Conservation (phyloP, 1,140 invertebrate genomes). For the Bombus huntii region DNA sequence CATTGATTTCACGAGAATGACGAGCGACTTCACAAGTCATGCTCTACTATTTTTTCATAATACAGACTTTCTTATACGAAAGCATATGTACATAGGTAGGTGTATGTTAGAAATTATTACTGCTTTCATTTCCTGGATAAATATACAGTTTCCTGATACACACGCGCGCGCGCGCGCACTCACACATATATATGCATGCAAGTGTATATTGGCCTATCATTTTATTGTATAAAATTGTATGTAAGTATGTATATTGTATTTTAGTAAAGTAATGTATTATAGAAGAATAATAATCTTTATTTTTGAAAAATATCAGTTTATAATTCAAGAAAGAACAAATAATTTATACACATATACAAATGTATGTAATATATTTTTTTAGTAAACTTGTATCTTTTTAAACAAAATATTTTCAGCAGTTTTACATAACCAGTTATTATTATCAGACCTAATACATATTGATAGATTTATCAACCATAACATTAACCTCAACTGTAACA, state of each 20-base stretch:
- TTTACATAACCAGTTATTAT: slow-evolving; percentile 11
- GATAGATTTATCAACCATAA: slow-evolving; percentile 19
- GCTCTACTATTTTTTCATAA: slow-evolving; percentile 22
- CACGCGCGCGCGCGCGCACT: rapidly evolving
- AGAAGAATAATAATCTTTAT: not conserved
- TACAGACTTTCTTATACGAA: slow-evolving; percentile 11
- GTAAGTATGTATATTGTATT: not conserved
- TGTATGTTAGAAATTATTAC: not conserved
- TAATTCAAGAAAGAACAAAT: not conserved
- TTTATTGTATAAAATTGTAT: not conserved
- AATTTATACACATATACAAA: not conserved
- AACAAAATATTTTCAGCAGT: not conserved
- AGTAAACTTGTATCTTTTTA: slow-evolving; percentile 12
- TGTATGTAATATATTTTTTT: slow-evolving; percentile 3
- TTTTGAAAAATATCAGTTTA: not conserved
- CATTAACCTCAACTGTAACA: slow-evolving; percentile 7
- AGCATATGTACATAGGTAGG: not conserved
- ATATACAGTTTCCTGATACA: not conserved
- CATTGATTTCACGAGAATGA: slow-evolving; percentile 24
- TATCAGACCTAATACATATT: slow-evolving; percentile 3
- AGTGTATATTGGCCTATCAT: too few relatives aligned
- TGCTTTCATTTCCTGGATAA: slow-evolving; percentile 9
- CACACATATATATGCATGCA: too few relatives aligned
- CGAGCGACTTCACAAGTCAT: slow-evolving; percentile 12
- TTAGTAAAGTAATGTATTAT: not conserved